A percentile compares a stretch with the other conserved stretches of the same genome.
Evolutionary conservation across 37 sponge, comb jelly and placozoan genomes (phyloP).

Genomic region (Theonella swinhoei): DNA sequence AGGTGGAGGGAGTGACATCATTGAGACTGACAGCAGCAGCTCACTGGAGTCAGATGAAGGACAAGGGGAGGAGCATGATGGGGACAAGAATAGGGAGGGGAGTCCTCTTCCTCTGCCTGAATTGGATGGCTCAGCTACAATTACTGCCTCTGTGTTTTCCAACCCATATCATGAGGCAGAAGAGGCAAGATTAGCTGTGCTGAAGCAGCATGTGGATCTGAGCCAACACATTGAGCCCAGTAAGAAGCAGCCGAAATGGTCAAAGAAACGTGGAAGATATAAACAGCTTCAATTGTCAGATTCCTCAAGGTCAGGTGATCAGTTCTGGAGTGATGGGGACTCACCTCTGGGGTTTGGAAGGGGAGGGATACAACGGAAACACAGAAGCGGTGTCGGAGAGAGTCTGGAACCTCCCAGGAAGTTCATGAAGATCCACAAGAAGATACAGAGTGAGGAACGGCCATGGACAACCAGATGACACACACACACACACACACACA

Average conservation of each 20-base stretch:
- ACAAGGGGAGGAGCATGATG: background rate
- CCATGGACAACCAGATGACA: conserved; percentile 39
- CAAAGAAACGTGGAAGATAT: background rate
- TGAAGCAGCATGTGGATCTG: conserved; percentile 51
- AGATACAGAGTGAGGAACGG: conserved; percentile 39
- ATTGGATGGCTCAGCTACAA: conserved; percentile 16
- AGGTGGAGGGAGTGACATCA: background rate
- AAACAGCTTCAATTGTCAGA: no score
- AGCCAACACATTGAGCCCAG: background rate
- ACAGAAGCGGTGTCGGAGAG: conserved; percentile 41
- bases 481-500: no score
- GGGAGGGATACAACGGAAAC: background rate
- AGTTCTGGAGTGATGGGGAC: background rate
- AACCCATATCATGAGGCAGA: conserved; percentile 65
- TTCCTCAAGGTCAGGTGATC: background rate
- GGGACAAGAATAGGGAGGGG: background rate
- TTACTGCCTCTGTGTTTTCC: conserved; percentile 49
- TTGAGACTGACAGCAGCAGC: background rate
- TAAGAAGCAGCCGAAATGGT: background rate
- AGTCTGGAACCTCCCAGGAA: conserved; percentile 52
- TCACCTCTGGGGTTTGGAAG: background rate
- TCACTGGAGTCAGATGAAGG: background rate
- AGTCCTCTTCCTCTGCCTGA: conserved; percentile 55
- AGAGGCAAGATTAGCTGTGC: conserved; percentile 43
- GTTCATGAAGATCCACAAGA: conserved; percentile 40